Conservation (phyloP, 2,797 vertebrate genomes). For the Oceanodroma leucorhoa region DNA sequence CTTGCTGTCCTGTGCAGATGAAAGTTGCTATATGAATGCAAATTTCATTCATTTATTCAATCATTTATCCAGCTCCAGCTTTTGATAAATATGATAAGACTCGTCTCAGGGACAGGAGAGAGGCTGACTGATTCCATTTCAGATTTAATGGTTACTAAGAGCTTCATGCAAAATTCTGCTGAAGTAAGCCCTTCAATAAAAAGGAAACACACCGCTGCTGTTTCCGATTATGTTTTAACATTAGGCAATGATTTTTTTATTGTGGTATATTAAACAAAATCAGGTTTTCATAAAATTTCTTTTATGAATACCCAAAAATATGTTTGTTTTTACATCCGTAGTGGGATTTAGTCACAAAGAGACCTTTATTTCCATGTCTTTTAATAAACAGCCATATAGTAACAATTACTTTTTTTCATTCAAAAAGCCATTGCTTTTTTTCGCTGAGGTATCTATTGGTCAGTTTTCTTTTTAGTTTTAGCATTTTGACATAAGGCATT, state of each 20-base stretch:
- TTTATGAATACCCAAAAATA: not conserved
- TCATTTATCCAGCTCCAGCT: not conserved
- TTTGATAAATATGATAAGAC: slow-evolving; percentile 24
- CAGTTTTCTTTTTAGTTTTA: not conserved
- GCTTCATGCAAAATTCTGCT: not conserved
- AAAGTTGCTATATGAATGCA: slow-evolving; percentile 4
- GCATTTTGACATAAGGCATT: not conserved
- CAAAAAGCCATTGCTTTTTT: not conserved
- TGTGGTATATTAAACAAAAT: not conserved
- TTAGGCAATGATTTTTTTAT: not conserved
- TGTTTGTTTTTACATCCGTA: not conserved
- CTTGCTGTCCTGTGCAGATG: not conserved
- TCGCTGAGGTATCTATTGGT: not conserved
- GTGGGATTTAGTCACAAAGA: not conserved
- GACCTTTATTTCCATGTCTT: not conserved
- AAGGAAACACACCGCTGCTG: not conserved
- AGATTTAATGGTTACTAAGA: not conserved
- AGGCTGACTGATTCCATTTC: slow-evolving; percentile 10
- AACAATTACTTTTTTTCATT: not conserved
- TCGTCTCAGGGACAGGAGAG: not conserved
- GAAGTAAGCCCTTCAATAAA: not conserved
- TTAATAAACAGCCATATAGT: not conserved
- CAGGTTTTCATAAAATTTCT: not conserved
- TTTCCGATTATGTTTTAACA: not conserved
- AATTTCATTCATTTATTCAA: slow-evolving; percentile 47